phyloP scores from a whole-genome alignment of 2,888 invertebrate species.

The Siphonodentalium dalli region DNA sequence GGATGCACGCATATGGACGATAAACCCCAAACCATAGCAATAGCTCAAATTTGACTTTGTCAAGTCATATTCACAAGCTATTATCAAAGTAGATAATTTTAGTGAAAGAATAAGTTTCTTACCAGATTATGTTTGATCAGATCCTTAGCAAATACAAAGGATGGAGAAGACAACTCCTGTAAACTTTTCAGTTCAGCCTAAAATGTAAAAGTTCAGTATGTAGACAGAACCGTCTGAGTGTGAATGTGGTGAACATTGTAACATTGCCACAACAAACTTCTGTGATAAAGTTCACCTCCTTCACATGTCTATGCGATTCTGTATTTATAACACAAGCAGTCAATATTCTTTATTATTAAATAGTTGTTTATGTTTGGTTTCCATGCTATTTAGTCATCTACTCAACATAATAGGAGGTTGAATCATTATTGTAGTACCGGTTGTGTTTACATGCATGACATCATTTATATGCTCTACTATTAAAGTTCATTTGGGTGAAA shows the following conservation, averaged over 20 bases:
- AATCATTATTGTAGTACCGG: too few species aligned
- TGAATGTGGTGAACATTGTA: background rate
- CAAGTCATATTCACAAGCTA: too few species aligned
- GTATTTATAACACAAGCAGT: background rate
- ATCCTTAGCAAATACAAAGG: slow-evolving; percentile 83
- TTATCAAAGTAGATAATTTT: too few species aligned
- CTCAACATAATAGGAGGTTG: too few species aligned
- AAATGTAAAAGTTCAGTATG: slow-evolving; percentile 15
- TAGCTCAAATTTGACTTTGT: too few species aligned
- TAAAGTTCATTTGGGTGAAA: too few species aligned
- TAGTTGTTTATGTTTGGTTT: too few species aligned
- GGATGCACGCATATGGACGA: too few species aligned
- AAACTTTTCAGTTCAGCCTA: slow-evolving; percentile 82
- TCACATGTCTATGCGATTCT: background rate
- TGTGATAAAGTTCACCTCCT: background rate
- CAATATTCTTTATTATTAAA: background rate
- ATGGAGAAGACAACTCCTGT: slow-evolving; percentile 74
- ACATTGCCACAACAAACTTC: background rate
- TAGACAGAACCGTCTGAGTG: background rate
- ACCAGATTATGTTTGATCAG: slow-evolving; percentile 89
- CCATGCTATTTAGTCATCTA: too few species aligned
- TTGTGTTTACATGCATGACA: too few species aligned
- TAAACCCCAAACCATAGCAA: too few species aligned
- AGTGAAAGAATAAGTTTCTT: slow-evolving; percentile 13
- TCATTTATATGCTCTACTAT: too few species aligned